phyloP scores from a whole-genome alignment of 1,140 invertebrate species.

The Drosophila carrolli region DNA sequence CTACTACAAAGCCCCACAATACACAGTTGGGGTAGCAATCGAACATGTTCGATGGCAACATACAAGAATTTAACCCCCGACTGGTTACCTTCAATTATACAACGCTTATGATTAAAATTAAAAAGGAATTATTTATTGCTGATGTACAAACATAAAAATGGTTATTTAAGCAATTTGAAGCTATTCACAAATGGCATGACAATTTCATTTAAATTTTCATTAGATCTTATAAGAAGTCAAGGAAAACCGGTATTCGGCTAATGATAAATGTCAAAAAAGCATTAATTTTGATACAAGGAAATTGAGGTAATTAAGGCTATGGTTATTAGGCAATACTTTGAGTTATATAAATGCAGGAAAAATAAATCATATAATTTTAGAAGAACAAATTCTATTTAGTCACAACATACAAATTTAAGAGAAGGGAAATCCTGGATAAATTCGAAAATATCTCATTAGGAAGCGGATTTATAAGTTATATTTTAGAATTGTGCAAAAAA shows the following conservation, averaged over 20 bases:
- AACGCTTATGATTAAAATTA: slow-evolving; percentile 2
- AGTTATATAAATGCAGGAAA: too few relatives aligned
- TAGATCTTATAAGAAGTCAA: neutral
- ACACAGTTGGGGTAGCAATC: neutral
- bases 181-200: neutral
- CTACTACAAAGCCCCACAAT: neutral
- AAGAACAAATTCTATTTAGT: too few relatives aligned
- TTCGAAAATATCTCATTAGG: too few relatives aligned
- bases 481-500: slow-evolving; percentile 11
- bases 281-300: neutral
- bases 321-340: too few relatives aligned
- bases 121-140: slow-evolving; percentile 8
- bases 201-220: slow-evolving; percentile 6
- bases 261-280: neutral
- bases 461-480: too few relatives aligned
- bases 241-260: neutral
- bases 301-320: neutral
- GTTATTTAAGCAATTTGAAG: neutral
- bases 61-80: slow-evolving; percentile 13
- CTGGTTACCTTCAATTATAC: slow-evolving; percentile 14
- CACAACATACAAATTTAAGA: too few relatives aligned
- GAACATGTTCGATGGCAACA: slow-evolving; percentile 17
- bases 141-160: slow-evolving; percentile 11
- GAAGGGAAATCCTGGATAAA: too few relatives aligned
- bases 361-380: too few relatives aligned